Percentiles rank a stretch among this genome's conserved stretches.
Evolutionary conservation across 2,113 vertebrate species (phyloP).

Genomic region (Triplophysa siluroides): DNA sequence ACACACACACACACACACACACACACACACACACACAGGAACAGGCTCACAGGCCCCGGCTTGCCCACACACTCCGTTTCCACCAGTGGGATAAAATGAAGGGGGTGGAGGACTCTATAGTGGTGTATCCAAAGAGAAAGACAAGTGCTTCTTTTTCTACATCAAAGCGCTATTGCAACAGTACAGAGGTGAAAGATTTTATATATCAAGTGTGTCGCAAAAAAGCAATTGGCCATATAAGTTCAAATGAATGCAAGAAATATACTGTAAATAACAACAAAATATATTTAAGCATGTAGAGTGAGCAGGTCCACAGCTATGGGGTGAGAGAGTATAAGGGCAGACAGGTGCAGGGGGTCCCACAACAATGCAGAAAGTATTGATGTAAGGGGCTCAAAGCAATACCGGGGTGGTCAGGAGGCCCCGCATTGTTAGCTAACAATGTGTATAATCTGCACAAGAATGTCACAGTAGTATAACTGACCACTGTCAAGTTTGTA

Average conservation of each 20-base stretch:
- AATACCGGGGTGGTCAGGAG: too few relatives aligned
- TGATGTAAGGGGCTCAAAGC: too few relatives aligned
- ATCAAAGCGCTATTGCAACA: slow-evolving; percentile 2
- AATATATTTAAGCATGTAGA: neutral
- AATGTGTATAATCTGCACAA: neutral
- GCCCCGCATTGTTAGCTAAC: too few relatives aligned
- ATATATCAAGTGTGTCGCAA: neutral
- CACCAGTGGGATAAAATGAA: slow-evolving; percentile 38
- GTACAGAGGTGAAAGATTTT: neutral
- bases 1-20: slow-evolving; percentile 45
- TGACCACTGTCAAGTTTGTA: neutral
- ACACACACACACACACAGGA: slow-evolving; percentile 9
- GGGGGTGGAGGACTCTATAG: slow-evolving; percentile 27
- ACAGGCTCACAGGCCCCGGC: slow-evolving; percentile 38
- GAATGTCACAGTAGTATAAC: neutral
- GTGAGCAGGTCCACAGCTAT: too few relatives aligned
- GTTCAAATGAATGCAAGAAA: neutral
- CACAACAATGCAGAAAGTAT: too few relatives aligned
- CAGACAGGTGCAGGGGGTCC: too few relatives aligned
- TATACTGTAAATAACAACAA: neutral
- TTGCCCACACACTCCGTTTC: slow-evolving; percentile 46
- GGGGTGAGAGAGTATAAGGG: too few relatives aligned
- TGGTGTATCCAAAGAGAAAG: slow-evolving; percentile 34
- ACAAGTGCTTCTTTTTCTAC: slow-evolving; percentile 28
- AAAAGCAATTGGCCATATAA: neutral